Percentiles rank a stretch among this genome's conserved stretches.
Evolutionary conservation across 1,140 invertebrate species (phyloP).

Genomic region (Wasmannia auropunctata): DNA sequence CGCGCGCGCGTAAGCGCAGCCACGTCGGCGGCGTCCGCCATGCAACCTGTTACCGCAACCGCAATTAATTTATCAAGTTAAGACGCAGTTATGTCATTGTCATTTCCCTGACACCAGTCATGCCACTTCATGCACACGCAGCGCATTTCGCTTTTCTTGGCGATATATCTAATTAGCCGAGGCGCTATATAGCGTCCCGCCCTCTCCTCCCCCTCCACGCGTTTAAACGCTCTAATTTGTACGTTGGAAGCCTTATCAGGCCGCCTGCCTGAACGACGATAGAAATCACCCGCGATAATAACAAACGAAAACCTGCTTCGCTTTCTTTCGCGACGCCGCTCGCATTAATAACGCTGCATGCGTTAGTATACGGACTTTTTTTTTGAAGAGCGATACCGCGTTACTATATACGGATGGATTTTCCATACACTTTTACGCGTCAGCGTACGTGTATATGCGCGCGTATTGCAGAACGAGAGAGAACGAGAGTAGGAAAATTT

Average conservation of each 20-base stretch:
- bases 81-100: constrained; percentile 68
- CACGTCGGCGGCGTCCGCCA: constrained; percentile 22
- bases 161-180: constrained; percentile 31
- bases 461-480: background rate
- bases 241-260: background rate
- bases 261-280: background rate
- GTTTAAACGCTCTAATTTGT: background rate
- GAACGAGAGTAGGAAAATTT: constrained; percentile 23
- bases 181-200: no score
- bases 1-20: constrained; percentile 28
- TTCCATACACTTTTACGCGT: background rate
- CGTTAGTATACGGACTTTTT: background rate
- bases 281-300: background rate
- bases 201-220: no score
- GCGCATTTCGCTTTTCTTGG: constrained; percentile 51
- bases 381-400: background rate
- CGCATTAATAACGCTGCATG: background rate
- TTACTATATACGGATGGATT: background rate
- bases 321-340: background rate
- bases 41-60: constrained; percentile 70
- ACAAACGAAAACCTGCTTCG: background rate
- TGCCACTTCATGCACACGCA: background rate
- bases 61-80: constrained; percentile 71
- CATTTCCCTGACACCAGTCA: constrained; percentile 38
- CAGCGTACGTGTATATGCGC: background rate